Evolutionary conservation across 2,797 vertebrate genomes (phyloP), one percentile per base, ranked within the genome.

Genomic region (Epinephelus awoara): DNA sequence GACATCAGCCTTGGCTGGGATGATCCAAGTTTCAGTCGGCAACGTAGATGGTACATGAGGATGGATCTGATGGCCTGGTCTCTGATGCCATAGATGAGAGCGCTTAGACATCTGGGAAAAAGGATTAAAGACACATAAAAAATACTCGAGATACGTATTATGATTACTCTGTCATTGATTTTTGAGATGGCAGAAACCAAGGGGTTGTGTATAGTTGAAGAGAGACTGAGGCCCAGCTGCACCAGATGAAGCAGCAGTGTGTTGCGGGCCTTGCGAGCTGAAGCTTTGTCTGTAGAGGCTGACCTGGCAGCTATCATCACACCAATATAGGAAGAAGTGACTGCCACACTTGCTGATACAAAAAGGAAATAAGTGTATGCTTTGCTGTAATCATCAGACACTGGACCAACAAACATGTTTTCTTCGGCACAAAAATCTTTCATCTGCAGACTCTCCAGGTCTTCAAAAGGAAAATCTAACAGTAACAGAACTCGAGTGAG

Each of bases 71-170:
- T 85, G 40, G 44, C 71, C 19, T 80, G 46, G 29, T 91, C 89
- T 86, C 86, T 85, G 15, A 90, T 77, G 8, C 84, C 90, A 27
- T 92, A 90, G 34, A 91, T 83, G 0, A 91, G 72, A n/a, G 71
- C 67, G 10, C 79, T 89, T 12, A 92, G 66, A 73, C 89, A 89
- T 62, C 79, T 84, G 44, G 89, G 88, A 0, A 34, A 34, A 34
- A 34, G 34, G 34, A 34, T 34, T 7, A 84, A 9, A 5, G n/a
- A 65, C 6, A 88, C 34, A 49, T 86, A 85, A 3, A 86, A 7
- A 18, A 83, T 3, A 23, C 15, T 59, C 1, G 57, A 29, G 9
- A 90, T 5, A 1, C 58, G 68, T 1, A 59, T 0, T 2, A 7
- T 0, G 3, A 12, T 1, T 3, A 42, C 0, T 12, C 57, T 9